Base-by-base conservation (phyloP, 2,888 invertebrate species). In the Suillia variegata region DNA sequence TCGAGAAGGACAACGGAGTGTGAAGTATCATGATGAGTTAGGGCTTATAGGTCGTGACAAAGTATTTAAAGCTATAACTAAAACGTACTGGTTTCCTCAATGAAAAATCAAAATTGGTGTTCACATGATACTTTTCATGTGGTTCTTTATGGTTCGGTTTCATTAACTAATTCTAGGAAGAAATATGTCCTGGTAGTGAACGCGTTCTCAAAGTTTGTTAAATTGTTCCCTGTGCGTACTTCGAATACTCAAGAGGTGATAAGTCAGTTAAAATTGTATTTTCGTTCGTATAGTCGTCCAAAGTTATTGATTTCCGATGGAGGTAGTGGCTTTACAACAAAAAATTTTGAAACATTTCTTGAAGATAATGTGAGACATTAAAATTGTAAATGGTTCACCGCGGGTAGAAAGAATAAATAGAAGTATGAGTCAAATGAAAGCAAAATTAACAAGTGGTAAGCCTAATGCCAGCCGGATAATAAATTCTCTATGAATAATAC, bases 401-500 rank as follows among this genome's bases (percentile, higher is more conserved):
- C 55, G 48, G 12, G 61, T 56, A 2, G 61, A 63, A 49, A 5
- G 58, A 33, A n/a, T 56, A 3, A 59, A 51, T 22, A 31, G 56
- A 31, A 47, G 33, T 6, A 15, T 60, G 4, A 17, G 8, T 17
- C 52, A 54, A 2, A 59, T 59, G 49, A 38, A 55, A 6, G 20
- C 50, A 1, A 59, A 59, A 50, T 42, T 55, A 47, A 12, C 24
- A 18, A 50, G 50, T 20, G 42, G 38, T 10, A 24, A 31, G 8
- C 21, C 10, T 2, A 8, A 42, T 17, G 2, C 17, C 15, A 12
- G 34, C 10, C 24, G 31, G 20, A 67, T 0, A 66, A 61, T 17
- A 70, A 72, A 59, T 71, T 64, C 62, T 58, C 62, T 2, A 55
- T 71, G 10, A 72, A 71, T 60, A 74, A 72, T 59, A 13, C 61